A percentile compares a stretch with the other conserved stretches of the same genome.
Conservation (phyloP, 2,888 invertebrate species). For the Nomada lathburiana region DNA sequence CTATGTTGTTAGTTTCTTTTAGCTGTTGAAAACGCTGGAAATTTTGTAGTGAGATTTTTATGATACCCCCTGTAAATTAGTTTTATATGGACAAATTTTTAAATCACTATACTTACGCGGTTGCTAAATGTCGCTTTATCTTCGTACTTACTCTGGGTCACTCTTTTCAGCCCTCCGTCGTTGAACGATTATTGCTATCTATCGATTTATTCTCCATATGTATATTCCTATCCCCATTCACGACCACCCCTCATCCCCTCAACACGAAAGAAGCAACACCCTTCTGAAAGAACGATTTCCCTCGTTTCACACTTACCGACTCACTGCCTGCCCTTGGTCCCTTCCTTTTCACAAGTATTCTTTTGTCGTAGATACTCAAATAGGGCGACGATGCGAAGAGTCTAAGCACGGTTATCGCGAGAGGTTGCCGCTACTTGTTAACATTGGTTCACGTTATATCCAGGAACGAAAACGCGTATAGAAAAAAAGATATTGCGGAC, state of each 20-base stretch:
- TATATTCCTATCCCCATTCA: slow-evolving; percentile 3
- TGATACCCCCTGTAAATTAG: no score
- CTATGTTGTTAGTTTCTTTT: no score
- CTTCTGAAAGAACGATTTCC: slow-evolving; percentile 56
- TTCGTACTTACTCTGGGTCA: no score
- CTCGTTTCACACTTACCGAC: slow-evolving; percentile 64
- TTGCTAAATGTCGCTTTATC: no score
- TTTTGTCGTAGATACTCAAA: slow-evolving; percentile 53
- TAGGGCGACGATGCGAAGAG: slow-evolving; percentile 66
- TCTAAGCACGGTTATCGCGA: slow-evolving; percentile 42
- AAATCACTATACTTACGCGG: no score
- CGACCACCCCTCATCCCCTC: neutral
- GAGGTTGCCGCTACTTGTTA: slow-evolving; percentile 55
- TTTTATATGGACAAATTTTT: no score
- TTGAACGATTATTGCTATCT: neutral
- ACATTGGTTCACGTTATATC: slow-evolving; percentile 21
- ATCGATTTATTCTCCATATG: slow-evolving; percentile 19
- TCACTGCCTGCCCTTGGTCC: slow-evolving; percentile 42
- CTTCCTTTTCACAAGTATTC: slow-evolving; percentile 51
- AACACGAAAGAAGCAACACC: slow-evolving; percentile 31
- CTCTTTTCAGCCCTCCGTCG: no score
- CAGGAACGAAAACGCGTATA: slow-evolving; percentile 50
- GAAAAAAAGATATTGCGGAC: slow-evolving; percentile 16
- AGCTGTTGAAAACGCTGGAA: no score
- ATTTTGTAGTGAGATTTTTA: no score